Evolutionary conservation across 2,113 vertebrate genomes (phyloP), one percentile per base, ranked within the genome.

Genomic region (Apus apus): DNA sequence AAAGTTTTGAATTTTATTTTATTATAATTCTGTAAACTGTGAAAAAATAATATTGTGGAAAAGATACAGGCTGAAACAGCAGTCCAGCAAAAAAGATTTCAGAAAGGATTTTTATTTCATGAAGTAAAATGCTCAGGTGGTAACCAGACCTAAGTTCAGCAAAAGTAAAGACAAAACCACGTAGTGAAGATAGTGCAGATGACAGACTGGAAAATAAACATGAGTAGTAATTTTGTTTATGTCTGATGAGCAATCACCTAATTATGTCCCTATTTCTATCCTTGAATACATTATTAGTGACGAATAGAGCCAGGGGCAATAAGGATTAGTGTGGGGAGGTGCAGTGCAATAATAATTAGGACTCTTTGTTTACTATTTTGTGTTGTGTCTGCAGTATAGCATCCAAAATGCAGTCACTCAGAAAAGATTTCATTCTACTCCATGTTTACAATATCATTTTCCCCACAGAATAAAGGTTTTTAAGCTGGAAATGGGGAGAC

Each of bases 251-350:
- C 65, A 83, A 66, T 77, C 43, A 90, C 48, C 90, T 82, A 90
- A 34, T 90, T 87, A 73, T 56, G 8, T 29, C 21, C 20, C 21
- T 85, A 54, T 73, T 91, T 68, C 38, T 85, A 62, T 30, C 46
- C 25, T 46, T 71, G 71, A 91, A 85, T 89, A 94, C 91, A 87
- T 80, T 89, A 62, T 85, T 56, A 73, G 32, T 85, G 84, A 4
- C 46, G 73, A 94, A 66, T 58, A 73, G 18, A 90, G 38, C 32
- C 29, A 74, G n/a, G 91, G 43, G 45, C 71, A 85, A 88, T 3
- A 70, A 0, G 5, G 32, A 85, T 62, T 83, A 76, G 30, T 7
- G 8, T n/a, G 32, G 13, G 17, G 50, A 82, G 27, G 30, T 75
- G 9, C 15, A 82, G 29, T 15, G 54, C 32, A 73, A 56, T 10